Evolutionary conservation across 2,797 vertebrate species (phyloP), one percentile per base, ranked within the genome.

Genomic region (Carcharodon carcharias): DNA sequence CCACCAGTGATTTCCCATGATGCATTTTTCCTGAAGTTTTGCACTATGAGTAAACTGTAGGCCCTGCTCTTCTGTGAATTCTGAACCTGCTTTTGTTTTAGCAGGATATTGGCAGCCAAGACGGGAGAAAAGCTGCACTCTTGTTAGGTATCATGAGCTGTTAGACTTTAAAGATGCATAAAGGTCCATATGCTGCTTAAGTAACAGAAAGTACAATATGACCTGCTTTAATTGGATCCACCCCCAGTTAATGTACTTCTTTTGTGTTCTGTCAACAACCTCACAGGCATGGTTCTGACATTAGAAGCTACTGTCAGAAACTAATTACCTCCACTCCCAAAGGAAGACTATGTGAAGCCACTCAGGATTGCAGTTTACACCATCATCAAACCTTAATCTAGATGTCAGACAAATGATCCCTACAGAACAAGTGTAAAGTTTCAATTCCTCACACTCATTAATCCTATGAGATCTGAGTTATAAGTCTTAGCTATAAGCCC

Each of bases 1-100:
- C 91, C 91, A 93, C n/a, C 91, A 61, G 63, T n/a, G n/a, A n/a
- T 54, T 67, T 21, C 35, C 40, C 35, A 67, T n/a, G 40, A 6
- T 67, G 8, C 91, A 93, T 67, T 93, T 67, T 93, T 65, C 91
- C n/a, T 45, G 58, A 45, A 45, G 63, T 93, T 93, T 93, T 26
- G 67, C 21, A 67, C 16, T 6, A 18, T 16, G 31, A 63, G 31
- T 7, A n/a, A 91, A 35, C n/a, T 40, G n/a, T 67, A 45, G n/a
- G 35, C 7, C 61, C 21, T 23, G 61, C 14, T n/a, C 35, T 92
- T 14, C 91, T 93, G 18, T 67, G 91, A 67, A 93, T 93, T 67
- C 61, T 18, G n/a, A n/a, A 45, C 21, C 63, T 93, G n/a, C 61
- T 28, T 93, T 93, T 93, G 35, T 40, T 93, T 65, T 93, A 40